Conservation (phyloP, 1,140 invertebrate genomes). For the Drosophila triauraria region DNA sequence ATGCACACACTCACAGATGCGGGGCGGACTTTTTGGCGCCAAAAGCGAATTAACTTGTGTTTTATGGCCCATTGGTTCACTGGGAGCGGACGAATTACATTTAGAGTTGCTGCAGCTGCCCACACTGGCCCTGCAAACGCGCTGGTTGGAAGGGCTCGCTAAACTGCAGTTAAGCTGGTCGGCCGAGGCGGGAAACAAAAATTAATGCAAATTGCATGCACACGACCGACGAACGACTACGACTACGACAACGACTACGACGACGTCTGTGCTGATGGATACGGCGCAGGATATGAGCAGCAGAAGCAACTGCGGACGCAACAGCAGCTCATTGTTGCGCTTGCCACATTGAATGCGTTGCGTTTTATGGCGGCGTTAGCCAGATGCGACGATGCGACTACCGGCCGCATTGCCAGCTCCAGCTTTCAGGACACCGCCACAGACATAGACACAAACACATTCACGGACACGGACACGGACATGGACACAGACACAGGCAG, state of each 20-base stretch:
- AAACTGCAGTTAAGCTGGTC: constrained; percentile 71
- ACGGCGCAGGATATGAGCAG: constrained; percentile 43
- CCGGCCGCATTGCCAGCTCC: constrained; percentile 75
- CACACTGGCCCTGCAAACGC: constrained; percentile 25
- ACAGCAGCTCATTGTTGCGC: constrained; percentile 79
- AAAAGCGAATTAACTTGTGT: constrained; percentile 55
- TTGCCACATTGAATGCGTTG: constrained; percentile 84
- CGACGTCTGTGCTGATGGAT: constrained; percentile 9
- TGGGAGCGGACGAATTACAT: neutral
- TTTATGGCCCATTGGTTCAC: constrained; percentile 21
- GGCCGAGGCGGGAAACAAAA: constrained; percentile 65
- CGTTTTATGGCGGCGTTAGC: constrained; percentile 80
- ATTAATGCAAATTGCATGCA: constrained; percentile 82
- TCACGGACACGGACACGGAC: constrained; percentile 29
- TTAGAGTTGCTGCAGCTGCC: neutral
- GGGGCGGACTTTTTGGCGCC: constrained; percentile 67
- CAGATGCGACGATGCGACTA: constrained; percentile 82
- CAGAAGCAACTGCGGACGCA: constrained; percentile 30
- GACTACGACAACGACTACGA: constrained; percentile 19
- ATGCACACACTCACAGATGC: constrained; percentile 28
- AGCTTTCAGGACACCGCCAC: constrained; percentile 45
- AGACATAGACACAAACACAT: constrained; percentile 23
- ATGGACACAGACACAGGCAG: constrained; percentile 1
- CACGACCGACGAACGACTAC: constrained; percentile 62
- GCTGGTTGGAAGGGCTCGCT: constrained; percentile 59